A percentile compares a stretch with the other conserved stretches of the same genome.
phyloP scores from a whole-genome alignment of 2,113 vertebrate species.

The Miniopterus natalensis region DNA sequence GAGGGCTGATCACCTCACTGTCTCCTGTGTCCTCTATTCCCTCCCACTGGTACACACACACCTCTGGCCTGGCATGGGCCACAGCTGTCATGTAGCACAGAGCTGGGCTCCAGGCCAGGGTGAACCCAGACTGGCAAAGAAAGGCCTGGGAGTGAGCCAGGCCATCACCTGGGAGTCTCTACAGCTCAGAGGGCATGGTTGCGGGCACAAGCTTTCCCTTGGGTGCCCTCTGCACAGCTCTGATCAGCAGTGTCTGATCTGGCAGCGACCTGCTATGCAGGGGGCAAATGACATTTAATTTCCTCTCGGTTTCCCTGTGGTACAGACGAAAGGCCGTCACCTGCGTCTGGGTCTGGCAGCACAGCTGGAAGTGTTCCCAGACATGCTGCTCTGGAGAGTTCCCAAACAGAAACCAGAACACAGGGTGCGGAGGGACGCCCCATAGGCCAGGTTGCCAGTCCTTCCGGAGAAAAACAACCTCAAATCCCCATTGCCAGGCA shows the following conservation, averaged over 20 bases:
- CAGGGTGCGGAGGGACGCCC: constrained; percentile 45
- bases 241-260: constrained; percentile 79
- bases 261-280: constrained; percentile 78
- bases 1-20: constrained; percentile 8
- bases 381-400: constrained; percentile 77
- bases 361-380: constrained; percentile 81
- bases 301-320: constrained; percentile 80
- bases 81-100: constrained; percentile 72
- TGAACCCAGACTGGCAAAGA: constrained; percentile 70
- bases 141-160: constrained; percentile 78
- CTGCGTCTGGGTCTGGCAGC: constrained; percentile 81
- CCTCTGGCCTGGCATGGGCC: constrained; percentile 62
- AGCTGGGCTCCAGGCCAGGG: constrained; percentile 74
- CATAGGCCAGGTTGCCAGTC: background rate
- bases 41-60: background rate
- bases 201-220: constrained; percentile 59
- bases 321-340: constrained; percentile 83
- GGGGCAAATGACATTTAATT: constrained; percentile 85
- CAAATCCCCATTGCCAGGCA: constrained; percentile 37
- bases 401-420: constrained; percentile 75
- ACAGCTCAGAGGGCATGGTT: constrained; percentile 75
- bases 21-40: constrained; percentile 13
- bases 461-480: constrained; percentile 60
- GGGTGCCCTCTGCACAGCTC: constrained; percentile 67
- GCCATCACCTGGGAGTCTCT: constrained; percentile 76